phyloP scores from a whole-genome alignment of 1,140 invertebrate species.

The Lordiphosa collinella region DNA sequence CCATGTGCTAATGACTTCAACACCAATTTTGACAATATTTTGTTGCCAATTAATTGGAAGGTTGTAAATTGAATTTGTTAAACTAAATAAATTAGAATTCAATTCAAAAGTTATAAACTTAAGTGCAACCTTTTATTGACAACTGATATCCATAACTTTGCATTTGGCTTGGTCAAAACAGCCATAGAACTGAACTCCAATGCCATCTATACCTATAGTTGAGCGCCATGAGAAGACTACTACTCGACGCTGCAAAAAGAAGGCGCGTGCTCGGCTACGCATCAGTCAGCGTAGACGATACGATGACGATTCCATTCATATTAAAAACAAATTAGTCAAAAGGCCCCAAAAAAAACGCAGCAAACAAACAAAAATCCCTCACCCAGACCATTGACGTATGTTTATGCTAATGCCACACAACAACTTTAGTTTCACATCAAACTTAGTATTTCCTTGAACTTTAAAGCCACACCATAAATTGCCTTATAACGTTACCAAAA shows the following conservation, averaged over 20 bases:
- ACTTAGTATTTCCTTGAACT: conserved; percentile 46
- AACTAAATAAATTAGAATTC: background rate
- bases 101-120: too few relatives aligned
- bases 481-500: conserved; percentile 2
- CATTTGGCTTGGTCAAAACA: conserved; percentile 3
- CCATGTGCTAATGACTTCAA: conserved; percentile 5
- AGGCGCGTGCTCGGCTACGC: conserved; percentile 25
- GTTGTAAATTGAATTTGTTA: conserved; percentile 1
- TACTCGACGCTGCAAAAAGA: background rate
- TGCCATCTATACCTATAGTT: background rate
- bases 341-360: background rate
- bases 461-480: conserved; percentile 38
- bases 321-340: conserved; percentile 48
- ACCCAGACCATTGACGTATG: background rate
- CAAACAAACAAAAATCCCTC: background rate
- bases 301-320: conserved; percentile 39
- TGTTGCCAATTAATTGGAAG: conserved; percentile 4
- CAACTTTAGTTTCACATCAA: background rate
- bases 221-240: conserved; percentile 3
- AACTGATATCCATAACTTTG: conserved; percentile 10
- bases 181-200: conserved; percentile 8
- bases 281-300: conserved; percentile 9
- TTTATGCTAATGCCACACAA: conserved; percentile 5
- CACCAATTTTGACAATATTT: conserved; percentile 1
- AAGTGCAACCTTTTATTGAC: conserved; percentile 1